These are phyloP conservation scores for Ophonus ardosiacus DNA, from an alignment of 2,888 invertebrate species.

Conservation along the genomic window DNA sequence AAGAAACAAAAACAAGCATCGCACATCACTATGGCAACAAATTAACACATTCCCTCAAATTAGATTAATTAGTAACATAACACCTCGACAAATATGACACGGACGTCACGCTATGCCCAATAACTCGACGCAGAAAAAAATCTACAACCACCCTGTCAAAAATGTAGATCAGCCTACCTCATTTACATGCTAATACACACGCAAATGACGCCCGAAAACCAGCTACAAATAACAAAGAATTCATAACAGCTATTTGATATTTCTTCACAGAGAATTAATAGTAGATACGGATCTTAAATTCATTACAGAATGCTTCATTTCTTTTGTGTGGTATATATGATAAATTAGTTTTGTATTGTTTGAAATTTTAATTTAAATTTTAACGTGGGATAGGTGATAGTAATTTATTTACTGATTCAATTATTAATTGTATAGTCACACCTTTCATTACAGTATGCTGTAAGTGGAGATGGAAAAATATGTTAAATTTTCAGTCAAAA, in stretches of 20 bases:
- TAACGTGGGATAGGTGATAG: background rate
- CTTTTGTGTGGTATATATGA: background rate
- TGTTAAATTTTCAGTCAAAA: too few species aligned
- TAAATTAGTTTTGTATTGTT: background rate
- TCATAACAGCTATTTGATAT: background rate
- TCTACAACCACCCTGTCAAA: conserved; percentile 51
- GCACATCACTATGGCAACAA: conserved; percentile 3
- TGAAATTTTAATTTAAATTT: background rate
- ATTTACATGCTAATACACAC: conserved; percentile 59
- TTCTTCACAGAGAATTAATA: background rate
- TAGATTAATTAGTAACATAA: conserved; percentile 61
- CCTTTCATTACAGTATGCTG: background rate
- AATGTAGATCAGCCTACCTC: conserved; percentile 57
- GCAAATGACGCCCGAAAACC: background rate
- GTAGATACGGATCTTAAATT: background rate
- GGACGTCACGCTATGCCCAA: background rate
- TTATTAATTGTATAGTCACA: background rate
- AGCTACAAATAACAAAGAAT: too few species aligned
- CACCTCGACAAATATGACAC: conserved; percentile 58
- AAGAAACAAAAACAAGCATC: conserved; percentile 5
- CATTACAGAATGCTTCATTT: background rate
- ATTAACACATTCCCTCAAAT: conserved; percentile 60
- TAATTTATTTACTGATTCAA: background rate
- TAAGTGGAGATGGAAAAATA: too few species aligned
- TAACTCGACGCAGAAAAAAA: conserved; percentile 16